phyloP scores from a whole-genome alignment of 2,888 invertebrate species.

The Drosophila setosimentum region DNA sequence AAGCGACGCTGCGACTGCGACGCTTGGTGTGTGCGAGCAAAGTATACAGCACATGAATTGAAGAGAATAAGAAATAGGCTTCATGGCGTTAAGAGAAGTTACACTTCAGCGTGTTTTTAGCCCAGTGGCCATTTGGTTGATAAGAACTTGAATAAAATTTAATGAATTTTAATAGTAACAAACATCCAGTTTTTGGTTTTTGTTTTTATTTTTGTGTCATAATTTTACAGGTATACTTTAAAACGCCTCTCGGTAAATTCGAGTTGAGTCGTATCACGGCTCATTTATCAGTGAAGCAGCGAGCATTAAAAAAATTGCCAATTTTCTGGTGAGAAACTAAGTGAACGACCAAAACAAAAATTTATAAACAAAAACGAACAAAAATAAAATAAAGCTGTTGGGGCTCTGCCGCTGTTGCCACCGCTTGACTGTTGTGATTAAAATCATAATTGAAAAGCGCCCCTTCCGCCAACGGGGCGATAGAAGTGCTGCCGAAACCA shows the following conservation, averaged over 20 bases:
- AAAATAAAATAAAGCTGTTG: slow-evolving; percentile 41
- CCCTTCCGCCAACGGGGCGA: slow-evolving; percentile 28
- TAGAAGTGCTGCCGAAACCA: slow-evolving; percentile 15
- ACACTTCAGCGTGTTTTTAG: slow-evolving; percentile 30
- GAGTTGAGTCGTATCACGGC: slow-evolving; percentile 55
- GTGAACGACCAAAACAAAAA: slow-evolving; percentile 11
- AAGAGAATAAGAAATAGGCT: slow-evolving; percentile 33
- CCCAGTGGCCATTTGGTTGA: slow-evolving; percentile 58
- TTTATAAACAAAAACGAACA: slow-evolving; percentile 6
- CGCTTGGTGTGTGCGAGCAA: slow-evolving; percentile 20
- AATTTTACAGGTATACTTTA: slow-evolving; percentile 45
- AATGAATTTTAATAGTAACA: slow-evolving; percentile 68
- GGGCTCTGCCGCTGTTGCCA: slow-evolving; percentile 30
- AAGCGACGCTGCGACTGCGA: slow-evolving; percentile 48
- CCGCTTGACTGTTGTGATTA: slow-evolving; percentile 50
- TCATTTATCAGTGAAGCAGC: slow-evolving; percentile 66
- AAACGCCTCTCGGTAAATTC: slow-evolving; percentile 49
- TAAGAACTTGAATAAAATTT: slow-evolving; percentile 77
- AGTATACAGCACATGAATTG: background rate
- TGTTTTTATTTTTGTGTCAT: slow-evolving; percentile 40
- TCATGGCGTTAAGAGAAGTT: slow-evolving; percentile 49
- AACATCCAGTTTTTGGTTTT: slow-evolving; percentile 19
- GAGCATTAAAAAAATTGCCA: slow-evolving; percentile 46
- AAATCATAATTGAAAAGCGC: slow-evolving; percentile 75
- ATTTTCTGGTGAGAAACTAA: slow-evolving; percentile 60